Evolutionary conservation across 2,797 vertebrate genomes (phyloP).

Genomic region (Pipistrellus pipistrellus): DNA sequence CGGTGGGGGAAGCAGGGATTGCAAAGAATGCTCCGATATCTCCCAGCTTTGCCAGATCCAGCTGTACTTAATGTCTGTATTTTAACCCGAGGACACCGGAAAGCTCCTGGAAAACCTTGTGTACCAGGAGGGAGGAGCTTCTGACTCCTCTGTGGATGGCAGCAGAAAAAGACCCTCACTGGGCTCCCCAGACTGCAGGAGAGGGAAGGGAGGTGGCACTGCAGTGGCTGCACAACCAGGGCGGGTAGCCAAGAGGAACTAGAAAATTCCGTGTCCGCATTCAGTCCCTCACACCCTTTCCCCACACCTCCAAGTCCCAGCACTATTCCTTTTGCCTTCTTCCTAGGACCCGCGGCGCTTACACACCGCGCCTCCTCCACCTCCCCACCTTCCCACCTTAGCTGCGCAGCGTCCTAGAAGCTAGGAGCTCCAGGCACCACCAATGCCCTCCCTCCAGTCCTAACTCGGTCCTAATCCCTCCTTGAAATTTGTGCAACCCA

Average conservation of each 20-base stretch:
- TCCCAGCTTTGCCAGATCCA: not conserved
- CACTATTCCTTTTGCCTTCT: not conserved
- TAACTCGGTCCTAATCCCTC: not conserved
- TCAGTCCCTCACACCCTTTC: not conserved
- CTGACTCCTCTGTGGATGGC: not conserved
- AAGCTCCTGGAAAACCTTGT: not conserved
- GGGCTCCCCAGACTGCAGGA: not conserved
- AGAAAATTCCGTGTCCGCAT: not conserved
- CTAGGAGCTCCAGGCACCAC: not conserved
- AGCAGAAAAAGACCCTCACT: not conserved
- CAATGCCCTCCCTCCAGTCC: no score
- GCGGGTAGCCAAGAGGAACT: not conserved
- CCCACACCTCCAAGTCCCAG: not conserved
- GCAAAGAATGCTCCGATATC: not conserved
- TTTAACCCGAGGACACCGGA: not conserved
- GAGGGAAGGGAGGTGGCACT: not conserved
- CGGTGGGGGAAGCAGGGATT: no score
- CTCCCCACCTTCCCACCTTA: fast-evolving
- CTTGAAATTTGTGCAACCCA: not conserved
- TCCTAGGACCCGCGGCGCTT: not conserved
- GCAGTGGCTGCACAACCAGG: not conserved
- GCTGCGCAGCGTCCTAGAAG: not conserved
- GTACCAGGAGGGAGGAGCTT: not conserved
- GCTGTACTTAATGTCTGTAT: not conserved
- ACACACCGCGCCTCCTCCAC: not conserved